phyloP scores from a whole-genome alignment of 2,888 invertebrate genomes.

The Leistus spinibarbis region DNA sequence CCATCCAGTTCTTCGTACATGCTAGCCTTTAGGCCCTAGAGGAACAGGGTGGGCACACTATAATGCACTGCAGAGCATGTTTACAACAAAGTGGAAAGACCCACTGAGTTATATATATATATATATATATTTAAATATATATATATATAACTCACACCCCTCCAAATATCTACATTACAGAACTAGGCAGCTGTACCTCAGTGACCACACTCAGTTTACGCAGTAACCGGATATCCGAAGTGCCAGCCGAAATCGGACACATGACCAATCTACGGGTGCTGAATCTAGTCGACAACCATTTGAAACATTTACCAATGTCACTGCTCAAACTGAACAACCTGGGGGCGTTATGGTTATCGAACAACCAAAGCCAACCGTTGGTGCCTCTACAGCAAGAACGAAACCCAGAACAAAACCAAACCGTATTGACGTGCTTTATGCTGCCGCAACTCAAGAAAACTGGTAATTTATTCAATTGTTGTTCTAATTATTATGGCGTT shows the following conservation, averaged over 20 bases:
- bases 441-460: constrained; percentile 73
- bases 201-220: constrained; percentile 84
- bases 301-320: constrained; percentile 84
- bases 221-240: constrained; percentile 77
- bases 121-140: too few relatives aligned
- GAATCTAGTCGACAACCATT: constrained; percentile 85
- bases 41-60: too few relatives aligned
- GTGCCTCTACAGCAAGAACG: constrained; percentile 89
- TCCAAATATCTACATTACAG: constrained; percentile 57
- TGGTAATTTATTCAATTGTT: constrained; percentile 11
- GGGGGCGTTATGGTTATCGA: constrained; percentile 90
- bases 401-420: constrained; percentile 77
- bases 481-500: not conserved
- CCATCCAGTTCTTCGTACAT: too few relatives aligned
- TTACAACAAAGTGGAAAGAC: too few relatives aligned
- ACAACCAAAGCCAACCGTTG: constrained; percentile 92
- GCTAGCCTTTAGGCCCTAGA: too few relatives aligned
- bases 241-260: constrained; percentile 92
- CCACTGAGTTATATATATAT: too few relatives aligned
- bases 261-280: constrained; percentile 82
- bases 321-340: constrained; percentile 82
- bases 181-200: constrained; percentile 86
- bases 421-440: constrained; percentile 89
- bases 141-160: too few relatives aligned
- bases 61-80: too few relatives aligned